Percentiles rank a stretch among this genome's conserved stretches.
Conservation (phyloP, 2,888 invertebrate genomes). For the Ormyrus thymus region DNA sequence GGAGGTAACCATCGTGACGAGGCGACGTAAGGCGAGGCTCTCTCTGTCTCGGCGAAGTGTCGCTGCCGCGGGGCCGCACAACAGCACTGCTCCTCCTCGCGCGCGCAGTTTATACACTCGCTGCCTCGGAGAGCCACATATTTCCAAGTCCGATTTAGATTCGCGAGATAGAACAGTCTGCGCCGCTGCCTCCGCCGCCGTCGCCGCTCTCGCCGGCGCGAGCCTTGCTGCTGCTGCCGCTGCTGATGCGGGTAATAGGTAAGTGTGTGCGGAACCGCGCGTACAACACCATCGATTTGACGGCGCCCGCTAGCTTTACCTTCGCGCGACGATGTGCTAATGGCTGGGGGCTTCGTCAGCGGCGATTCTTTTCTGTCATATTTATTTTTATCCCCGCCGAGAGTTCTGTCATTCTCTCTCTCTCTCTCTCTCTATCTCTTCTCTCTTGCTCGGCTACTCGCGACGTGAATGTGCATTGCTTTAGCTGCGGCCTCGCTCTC, state of each 20-base stretch:
- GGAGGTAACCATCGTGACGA: conserved; percentile 38
- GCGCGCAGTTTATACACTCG: background rate
- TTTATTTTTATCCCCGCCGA: conserved; percentile 41
- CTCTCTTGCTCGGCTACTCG: background rate
- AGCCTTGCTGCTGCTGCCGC: background rate
- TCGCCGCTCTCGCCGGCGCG: background rate
- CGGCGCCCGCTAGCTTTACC: background rate
- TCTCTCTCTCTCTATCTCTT: conserved; percentile 1
- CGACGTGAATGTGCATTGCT: too few species aligned
- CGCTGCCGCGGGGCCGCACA: conserved; percentile 22
- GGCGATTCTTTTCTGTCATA: conserved; percentile 38
- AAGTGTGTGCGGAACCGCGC: background rate
- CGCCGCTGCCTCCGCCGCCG: background rate
- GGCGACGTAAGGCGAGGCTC: conserved; percentile 44
- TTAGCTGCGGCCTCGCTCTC: background rate
- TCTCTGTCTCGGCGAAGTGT: background rate
- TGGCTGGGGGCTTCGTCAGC: background rate
- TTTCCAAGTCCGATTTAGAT: conserved; percentile 21
- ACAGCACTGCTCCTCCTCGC: conserved; percentile 1
- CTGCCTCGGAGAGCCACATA: background rate
- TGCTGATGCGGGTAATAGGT: background rate
- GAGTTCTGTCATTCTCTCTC: conserved; percentile 25
- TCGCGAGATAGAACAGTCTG: background rate
- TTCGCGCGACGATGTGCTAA: background rate
- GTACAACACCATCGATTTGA: conserved; percentile 20